Evolutionary conservation across 2,113 vertebrate species (phyloP), one percentile per base, ranked within the genome.

Genomic region (Oceanodroma tethys): DNA sequence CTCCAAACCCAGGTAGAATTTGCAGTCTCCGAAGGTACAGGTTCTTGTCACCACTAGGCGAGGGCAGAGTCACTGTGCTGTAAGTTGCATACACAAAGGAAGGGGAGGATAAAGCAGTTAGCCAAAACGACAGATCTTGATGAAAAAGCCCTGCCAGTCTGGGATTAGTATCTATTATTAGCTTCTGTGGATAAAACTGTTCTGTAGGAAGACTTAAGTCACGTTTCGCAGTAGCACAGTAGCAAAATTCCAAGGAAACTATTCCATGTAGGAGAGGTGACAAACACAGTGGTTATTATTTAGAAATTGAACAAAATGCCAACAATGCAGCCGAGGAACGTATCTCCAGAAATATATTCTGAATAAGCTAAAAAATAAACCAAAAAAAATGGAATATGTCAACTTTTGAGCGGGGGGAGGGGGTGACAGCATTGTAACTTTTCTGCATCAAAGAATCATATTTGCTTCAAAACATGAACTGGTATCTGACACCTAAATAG

Each of bases 21-120:
- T 73, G 48, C 30, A 45, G 74, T 2, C 20, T 50, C 71, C 38
- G 16, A 27, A 74, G 29, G 55, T 38, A 55, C 7, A 40, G 42
- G 58, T 11, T 84, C 68, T 23, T 66, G 48, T 34, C 25, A 42
- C 29, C 1, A 2, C 3, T 12, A 45, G n/a, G 26, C 0, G 0
- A 93, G 50, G 45, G 38, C 81, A 88, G 56, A 75, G 42, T 25
- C 42, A 13, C n/a, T 52, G 78, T 15, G 43, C 40, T 68, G 4
- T 14, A 70, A 73, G 16, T 0, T 65, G n/a, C 13, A 75, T 20
- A 58, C n/a, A 66, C 29, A 76, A 67, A 83, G 62, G 38, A 82
- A 93, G 48, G 40, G 59, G 29, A 90, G 53, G 42, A 59, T 63
- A 86, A 90, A 80, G 38, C 19, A 66, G 38, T 34, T 74, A 47